Conservation (phyloP, 2,113 vertebrate species). For the Lates calcarifer region DNA sequence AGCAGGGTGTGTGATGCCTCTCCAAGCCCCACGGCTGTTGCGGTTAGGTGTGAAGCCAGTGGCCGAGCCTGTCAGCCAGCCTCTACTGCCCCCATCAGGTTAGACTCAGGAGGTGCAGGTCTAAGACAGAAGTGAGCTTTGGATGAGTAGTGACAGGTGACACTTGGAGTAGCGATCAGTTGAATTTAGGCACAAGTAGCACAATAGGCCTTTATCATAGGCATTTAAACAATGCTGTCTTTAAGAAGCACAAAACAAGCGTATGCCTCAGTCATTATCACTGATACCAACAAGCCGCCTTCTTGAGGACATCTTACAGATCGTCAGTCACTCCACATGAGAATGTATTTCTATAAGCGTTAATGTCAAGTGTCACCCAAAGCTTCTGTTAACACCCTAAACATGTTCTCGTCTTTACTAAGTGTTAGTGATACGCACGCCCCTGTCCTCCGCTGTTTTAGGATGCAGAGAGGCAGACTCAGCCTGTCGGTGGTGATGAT, state of each 20-base stretch:
- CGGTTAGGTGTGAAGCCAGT: conserved; percentile 33
- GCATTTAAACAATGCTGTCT: conserved; percentile 21
- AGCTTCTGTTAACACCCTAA: conserved; percentile 77
- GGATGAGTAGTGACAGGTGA: conserved; percentile 74
- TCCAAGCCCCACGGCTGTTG: conserved; percentile 48
- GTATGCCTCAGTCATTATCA: conserved; percentile 33
- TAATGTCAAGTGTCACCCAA: conserved; percentile 72
- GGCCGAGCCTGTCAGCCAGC: conserved; percentile 58
- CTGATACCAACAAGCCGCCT: conserved; percentile 27
- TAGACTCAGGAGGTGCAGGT: conserved; percentile 53
- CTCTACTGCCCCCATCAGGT: conserved; percentile 81
- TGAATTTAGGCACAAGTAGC: conserved; percentile 27
- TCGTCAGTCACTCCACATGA: conserved; percentile 49
- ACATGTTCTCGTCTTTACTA: conserved; percentile 69
- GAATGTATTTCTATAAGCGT: conserved; percentile 65
- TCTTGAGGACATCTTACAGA: conserved; percentile 46
- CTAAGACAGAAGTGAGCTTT: neutral
- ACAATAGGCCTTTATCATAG: conserved; percentile 42
- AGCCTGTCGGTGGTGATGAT: conserved; percentile 59
- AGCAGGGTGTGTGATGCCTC: conserved; percentile 47
- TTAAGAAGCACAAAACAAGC: conserved; percentile 45
- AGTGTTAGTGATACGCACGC: conserved; percentile 65
- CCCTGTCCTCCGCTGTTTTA: conserved; percentile 38
- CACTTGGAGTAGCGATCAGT: conserved; percentile 55
- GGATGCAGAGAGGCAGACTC: conserved; percentile 48